These are phyloP conservation scores for Anguilla pacifica DNA, from an alignment of 2,797 vertebrate species.

Conservation along the genomic window DNA sequence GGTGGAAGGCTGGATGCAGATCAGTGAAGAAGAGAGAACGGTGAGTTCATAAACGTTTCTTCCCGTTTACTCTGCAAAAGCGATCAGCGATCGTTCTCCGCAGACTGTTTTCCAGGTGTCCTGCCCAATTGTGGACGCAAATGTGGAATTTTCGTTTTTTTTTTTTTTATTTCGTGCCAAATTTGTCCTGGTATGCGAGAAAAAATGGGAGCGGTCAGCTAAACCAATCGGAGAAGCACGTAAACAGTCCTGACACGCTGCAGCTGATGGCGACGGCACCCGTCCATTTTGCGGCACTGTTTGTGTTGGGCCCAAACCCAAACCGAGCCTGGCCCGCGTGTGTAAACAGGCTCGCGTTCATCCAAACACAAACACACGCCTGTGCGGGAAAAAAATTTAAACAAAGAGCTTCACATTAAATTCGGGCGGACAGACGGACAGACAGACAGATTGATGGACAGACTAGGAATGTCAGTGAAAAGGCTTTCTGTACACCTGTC, in stretches of 20 bases:
- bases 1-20: no score
- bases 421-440: neutral
- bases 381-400: neutral
- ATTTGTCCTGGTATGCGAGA: neutral
- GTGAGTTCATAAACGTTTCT: neutral
- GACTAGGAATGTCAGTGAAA: neutral
- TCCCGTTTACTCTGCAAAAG: neutral
- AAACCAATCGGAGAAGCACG: neutral
- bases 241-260: neutral
- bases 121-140: neutral
- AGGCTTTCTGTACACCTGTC: neutral
- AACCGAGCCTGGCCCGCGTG: neutral
- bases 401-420: constrained; percentile 2
- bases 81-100: neutral
- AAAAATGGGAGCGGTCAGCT: neutral
- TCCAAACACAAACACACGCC: neutral
- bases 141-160: neutral
- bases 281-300: neutral
- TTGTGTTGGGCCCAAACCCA: neutral
- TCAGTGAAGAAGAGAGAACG: neutral
- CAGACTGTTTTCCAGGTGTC: neutral
- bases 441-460: neutral
- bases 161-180: neutral
- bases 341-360: neutral
- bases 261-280: neutral